These are phyloP conservation scores for Acrocera orbiculus DNA, from an alignment of 2,888 invertebrate genomes.

Conservation along the genomic window DNA sequence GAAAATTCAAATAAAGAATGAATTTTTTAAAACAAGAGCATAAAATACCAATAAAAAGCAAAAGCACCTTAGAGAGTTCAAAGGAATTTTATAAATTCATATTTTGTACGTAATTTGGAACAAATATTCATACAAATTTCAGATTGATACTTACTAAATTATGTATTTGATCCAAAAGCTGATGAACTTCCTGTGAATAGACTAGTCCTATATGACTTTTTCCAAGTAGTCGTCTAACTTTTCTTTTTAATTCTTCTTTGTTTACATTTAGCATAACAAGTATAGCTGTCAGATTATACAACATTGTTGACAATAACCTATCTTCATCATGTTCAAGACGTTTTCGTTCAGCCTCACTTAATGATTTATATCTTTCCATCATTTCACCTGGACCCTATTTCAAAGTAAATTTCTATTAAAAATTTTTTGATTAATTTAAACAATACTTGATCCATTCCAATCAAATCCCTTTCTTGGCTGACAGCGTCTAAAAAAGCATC, in stretches of 20 bases:
- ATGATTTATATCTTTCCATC: slow-evolving; percentile 93
- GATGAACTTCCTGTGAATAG: slow-evolving; percentile 95
- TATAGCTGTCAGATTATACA: slow-evolving; percentile 92
- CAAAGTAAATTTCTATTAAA: neutral
- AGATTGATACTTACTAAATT: slow-evolving; percentile 81
- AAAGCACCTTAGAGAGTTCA: too few species aligned
- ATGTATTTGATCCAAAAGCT: slow-evolving; percentile 83
- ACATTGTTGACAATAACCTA: slow-evolving; percentile 77
- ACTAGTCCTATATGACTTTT: slow-evolving; percentile 97
- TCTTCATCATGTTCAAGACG: slow-evolving; percentile 97
- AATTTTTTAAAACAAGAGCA: too few species aligned
- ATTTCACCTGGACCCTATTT: slow-evolving; percentile 81
- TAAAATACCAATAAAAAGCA: too few species aligned
- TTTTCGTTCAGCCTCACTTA: slow-evolving; percentile 85
- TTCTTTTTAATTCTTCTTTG: slow-evolving; percentile 67
- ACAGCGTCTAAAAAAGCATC: slow-evolving; percentile 97
- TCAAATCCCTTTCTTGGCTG: slow-evolving; percentile 91
- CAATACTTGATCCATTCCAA: slow-evolving; percentile 91
- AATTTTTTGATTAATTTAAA: too few species aligned
- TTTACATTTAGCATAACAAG: slow-evolving; percentile 84
- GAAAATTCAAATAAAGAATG: too few species aligned
- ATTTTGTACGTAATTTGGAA: too few species aligned
- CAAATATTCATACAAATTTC: too few species aligned
- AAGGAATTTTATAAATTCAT: too few species aligned
- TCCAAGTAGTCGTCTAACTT: slow-evolving; percentile 78